Conservation (phyloP, 2,888 invertebrate species). For the Poecilobothrus nobilitatus region DNA sequence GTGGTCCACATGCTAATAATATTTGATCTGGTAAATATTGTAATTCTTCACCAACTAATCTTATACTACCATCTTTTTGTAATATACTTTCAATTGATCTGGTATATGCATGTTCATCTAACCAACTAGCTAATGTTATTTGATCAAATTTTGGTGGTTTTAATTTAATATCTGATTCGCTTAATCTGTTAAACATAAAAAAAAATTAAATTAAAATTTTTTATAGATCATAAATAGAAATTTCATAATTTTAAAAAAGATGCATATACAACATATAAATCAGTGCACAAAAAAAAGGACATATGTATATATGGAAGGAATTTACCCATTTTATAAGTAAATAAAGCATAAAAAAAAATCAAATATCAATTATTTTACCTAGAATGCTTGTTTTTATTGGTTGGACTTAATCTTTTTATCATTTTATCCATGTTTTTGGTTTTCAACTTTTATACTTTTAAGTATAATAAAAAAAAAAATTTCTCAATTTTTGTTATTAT, state of each 20-base stretch:
- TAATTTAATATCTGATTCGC: neutral
- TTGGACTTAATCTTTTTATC: neutral
- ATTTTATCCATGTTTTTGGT: neutral
- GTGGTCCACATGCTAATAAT: conserved; percentile 49
- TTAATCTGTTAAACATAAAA: too few species aligned
- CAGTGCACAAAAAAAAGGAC: too few species aligned
- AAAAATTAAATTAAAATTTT: neutral
- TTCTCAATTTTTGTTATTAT: too few species aligned
- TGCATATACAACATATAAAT: too few species aligned
- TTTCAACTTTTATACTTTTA: neutral
- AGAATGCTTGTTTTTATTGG: neutral
- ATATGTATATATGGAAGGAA: too few species aligned
- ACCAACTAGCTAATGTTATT: neutral
- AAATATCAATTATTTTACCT: neutral
- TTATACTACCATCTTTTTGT: conserved; percentile 44
- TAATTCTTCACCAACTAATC: conserved; percentile 55
- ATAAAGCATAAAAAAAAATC: too few species aligned
- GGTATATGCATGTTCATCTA: neutral
- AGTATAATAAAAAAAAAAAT: too few species aligned
- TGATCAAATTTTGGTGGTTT: neutral
- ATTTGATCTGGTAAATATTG: conserved; percentile 53
- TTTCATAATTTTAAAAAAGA: too few species aligned
- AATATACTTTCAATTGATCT: conserved; percentile 7
- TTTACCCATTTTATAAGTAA: too few species aligned
- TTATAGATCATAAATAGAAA: too few species aligned